These are phyloP conservation scores for Pyralis farinalis DNA, from an alignment of 2,888 invertebrate species.

Conservation along the genomic window DNA sequence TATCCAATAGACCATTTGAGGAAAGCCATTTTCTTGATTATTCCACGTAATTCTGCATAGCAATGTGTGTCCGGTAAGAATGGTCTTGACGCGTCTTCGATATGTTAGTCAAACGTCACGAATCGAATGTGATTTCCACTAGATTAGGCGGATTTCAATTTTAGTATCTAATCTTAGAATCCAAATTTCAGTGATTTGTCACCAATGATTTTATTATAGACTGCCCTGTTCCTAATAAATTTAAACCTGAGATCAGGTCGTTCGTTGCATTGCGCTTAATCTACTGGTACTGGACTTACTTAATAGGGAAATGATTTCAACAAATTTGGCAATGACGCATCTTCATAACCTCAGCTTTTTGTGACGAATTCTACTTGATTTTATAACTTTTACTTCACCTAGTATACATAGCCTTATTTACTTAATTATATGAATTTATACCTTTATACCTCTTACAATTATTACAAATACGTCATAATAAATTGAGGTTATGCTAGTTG, in stretches of 20 bases:
- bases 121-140: slow-evolving; percentile 37
- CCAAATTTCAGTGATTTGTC: slow-evolving; percentile 75
- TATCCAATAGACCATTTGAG: slow-evolving; percentile 17
- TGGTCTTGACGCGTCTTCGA: slow-evolving; percentile 70
- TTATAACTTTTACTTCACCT: slow-evolving; percentile 27
- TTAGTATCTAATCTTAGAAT: slow-evolving; percentile 39
- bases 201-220: slow-evolving; percentile 76
- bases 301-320: slow-evolving; percentile 21
- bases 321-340: slow-evolving; percentile 29
- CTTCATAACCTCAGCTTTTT: slow-evolving; percentile 55
- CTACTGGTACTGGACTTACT: slow-evolving; percentile 45
- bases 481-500: slow-evolving; percentile 53
- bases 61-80: slow-evolving; percentile 7
- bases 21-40: slow-evolving; percentile 10
- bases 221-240: slow-evolving; percentile 71
- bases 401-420: slow-evolving; percentile 7
- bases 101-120: slow-evolving; percentile 42
- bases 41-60: slow-evolving; percentile 16
- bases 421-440: slow-evolving; percentile 19
- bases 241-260: slow-evolving; percentile 44
- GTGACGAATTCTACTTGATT: slow-evolving; percentile 34
- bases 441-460: slow-evolving; percentile 13
- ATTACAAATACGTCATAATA: slow-evolving; percentile 35
- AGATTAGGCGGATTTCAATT: slow-evolving; percentile 65
- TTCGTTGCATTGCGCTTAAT: slow-evolving; percentile 59